phyloP scores from a whole-genome alignment of 2,888 invertebrate genomes.

The Sericinus montela region DNA sequence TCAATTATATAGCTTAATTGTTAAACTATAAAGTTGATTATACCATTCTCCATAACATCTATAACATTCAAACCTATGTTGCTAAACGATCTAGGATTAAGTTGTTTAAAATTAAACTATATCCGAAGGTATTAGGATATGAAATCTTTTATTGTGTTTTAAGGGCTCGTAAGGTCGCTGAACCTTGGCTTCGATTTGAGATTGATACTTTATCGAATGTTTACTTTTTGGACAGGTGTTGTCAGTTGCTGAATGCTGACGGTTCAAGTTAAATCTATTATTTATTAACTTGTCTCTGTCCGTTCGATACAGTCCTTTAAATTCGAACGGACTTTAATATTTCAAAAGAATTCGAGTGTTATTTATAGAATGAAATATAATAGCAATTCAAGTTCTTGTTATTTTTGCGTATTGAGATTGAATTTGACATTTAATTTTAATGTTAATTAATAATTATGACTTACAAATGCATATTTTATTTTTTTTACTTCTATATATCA shows the following conservation, averaged over 20 bases:
- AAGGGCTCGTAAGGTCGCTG: slow-evolving; percentile 25
- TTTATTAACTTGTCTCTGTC: slow-evolving; percentile 12
- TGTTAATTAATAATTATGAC: too few relatives aligned
- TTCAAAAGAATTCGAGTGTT: neutral
- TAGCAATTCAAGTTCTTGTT: too few relatives aligned
- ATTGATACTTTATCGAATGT: slow-evolving; percentile 28
- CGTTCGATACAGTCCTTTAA: slow-evolving; percentile 1
- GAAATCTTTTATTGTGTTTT: slow-evolving; percentile 20
- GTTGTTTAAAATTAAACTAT: slow-evolving; percentile 13
- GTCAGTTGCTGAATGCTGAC: slow-evolving; percentile 12
- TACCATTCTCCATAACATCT: neutral
- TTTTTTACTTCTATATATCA: too few relatives aligned
- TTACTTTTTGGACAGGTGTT: slow-evolving; percentile 38
- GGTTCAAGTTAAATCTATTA: slow-evolving; percentile 6
- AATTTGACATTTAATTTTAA: too few relatives aligned
- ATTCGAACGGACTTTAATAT: slow-evolving; percentile 1
- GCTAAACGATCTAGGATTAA: slow-evolving; percentile 1
- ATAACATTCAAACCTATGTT: slow-evolving; percentile 6
- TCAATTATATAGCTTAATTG: neutral
- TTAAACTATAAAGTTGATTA: neutral
- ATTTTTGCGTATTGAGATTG: too few relatives aligned
- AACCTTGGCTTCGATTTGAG: slow-evolving; percentile 22
- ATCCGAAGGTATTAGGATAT: slow-evolving; percentile 6
- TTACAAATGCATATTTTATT: too few relatives aligned
- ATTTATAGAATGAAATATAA: too few relatives aligned